These are phyloP conservation scores for Achroia grisella DNA, from an alignment of 1,140 invertebrate species.

Conservation along the genomic window DNA sequence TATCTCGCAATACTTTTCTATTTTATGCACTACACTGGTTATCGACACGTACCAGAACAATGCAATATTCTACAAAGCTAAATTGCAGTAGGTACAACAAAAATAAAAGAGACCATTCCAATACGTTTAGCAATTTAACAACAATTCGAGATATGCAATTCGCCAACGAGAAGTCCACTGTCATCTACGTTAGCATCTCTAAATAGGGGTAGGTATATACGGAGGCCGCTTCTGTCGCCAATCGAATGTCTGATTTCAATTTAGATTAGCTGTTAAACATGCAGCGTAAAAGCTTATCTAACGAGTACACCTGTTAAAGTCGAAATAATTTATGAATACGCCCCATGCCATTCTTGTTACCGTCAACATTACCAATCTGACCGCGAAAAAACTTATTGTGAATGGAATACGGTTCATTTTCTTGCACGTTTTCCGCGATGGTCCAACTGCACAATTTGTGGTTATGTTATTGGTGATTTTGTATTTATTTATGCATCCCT, in stretches of 20 bases:
- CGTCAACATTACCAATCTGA: slow-evolving; percentile 18
- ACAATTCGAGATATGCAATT: no score
- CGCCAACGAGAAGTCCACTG: no score
- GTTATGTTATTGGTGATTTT: slow-evolving; percentile 4
- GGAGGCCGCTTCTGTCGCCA: slow-evolving; percentile 47
- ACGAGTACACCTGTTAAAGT: slow-evolving; percentile 64
- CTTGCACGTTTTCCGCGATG: background rate
- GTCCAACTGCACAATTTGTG: background rate
- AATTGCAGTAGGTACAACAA: background rate
- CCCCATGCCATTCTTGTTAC: slow-evolving; percentile 25
- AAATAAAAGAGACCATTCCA: no score
- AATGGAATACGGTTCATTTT: background rate
- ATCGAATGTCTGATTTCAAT: slow-evolving; percentile 70
- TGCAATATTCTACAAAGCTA: background rate
- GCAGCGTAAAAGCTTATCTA: slow-evolving; percentile 65
- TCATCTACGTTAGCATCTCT: no score
- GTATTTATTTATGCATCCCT: background rate
- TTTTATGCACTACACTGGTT: no score
- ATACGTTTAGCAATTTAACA: no score
- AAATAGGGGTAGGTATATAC: slow-evolving; percentile 1
- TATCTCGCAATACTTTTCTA: background rate
- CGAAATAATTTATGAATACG: slow-evolving; percentile 55
- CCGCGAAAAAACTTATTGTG: slow-evolving; percentile 16
- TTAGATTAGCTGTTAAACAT: slow-evolving; percentile 66
- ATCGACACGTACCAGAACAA: background rate